Percentiles rank a stretch among this genome's conserved stretches.
Evolutionary conservation across 1,140 invertebrate species (phyloP).

Genomic region (Cydia amplana): DNA sequence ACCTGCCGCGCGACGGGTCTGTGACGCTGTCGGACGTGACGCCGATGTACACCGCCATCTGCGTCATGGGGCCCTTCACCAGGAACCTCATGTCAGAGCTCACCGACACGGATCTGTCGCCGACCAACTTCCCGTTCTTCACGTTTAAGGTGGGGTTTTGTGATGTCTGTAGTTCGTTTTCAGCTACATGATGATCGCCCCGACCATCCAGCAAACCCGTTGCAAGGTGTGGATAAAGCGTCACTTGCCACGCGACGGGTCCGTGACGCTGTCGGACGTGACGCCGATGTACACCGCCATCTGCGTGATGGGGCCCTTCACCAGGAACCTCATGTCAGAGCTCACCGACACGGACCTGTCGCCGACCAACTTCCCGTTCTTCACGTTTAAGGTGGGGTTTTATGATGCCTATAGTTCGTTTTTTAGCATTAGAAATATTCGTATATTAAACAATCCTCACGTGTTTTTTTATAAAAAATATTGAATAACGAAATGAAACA

Average conservation of each 20-base stretch:
- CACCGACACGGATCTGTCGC: slow-evolving; percentile 93
- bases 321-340: slow-evolving; percentile 92
- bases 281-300: slow-evolving; percentile 99
- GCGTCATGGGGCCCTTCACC: slow-evolving; percentile 96
- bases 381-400: slow-evolving; percentile 87
- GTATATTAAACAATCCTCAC: too few species aligned
- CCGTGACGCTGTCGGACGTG: slow-evolving; percentile 94
- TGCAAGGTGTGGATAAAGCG: slow-evolving; percentile 95
- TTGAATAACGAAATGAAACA: too few species aligned
- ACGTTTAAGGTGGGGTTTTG: slow-evolving; percentile 85
- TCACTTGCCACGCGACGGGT: slow-evolving; percentile 88
- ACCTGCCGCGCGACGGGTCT: slow-evolving; percentile 87
- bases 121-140: slow-evolving; percentile 97
- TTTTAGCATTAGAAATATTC: too few species aligned
- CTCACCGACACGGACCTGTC: slow-evolving; percentile 94
- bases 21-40: slow-evolving; percentile 96
- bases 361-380: slow-evolving; percentile 95
- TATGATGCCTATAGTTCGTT: too few species aligned
- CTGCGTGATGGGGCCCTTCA: slow-evolving; percentile 96
- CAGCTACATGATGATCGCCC: slow-evolving; percentile 99
- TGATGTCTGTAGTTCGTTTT: too few species aligned
- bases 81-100: slow-evolving; percentile 93
- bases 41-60: slow-evolving; percentile 98
- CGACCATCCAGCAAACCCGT: slow-evolving; percentile 97
- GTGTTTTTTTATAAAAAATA: too few species aligned